Evolutionary conservation across 1,140 invertebrate species (phyloP).

Genomic region (Drosophila auraria): DNA sequence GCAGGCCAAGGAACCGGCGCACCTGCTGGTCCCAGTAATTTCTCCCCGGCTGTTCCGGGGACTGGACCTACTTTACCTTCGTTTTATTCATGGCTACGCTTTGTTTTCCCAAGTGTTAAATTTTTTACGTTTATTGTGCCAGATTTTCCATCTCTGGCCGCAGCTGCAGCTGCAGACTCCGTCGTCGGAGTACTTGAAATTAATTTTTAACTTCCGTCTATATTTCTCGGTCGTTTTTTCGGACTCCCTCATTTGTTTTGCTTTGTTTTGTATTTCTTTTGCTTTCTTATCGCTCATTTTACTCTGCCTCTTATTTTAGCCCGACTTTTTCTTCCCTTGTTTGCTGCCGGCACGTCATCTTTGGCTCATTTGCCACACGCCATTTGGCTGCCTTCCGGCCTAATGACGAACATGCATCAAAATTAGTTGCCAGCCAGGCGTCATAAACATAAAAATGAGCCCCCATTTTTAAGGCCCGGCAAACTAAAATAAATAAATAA

Average conservation of each 20-base stretch:
- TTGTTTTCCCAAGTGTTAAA: slow-evolving; percentile 68
- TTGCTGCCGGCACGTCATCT: slow-evolving; percentile 50
- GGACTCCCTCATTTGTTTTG: slow-evolving; percentile 34
- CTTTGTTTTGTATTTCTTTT: slow-evolving; percentile 41
- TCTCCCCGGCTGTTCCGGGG: slow-evolving; percentile 15
- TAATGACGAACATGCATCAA: slow-evolving; percentile 79
- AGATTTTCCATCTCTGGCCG: slow-evolving; percentile 61
- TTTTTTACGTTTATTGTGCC: slow-evolving; percentile 81
- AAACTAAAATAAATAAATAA: slow-evolving; percentile 77
- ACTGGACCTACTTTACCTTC: slow-evolving; percentile 61
- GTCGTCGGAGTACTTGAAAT: slow-evolving; percentile 67
- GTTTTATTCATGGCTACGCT: slow-evolving; percentile 73
- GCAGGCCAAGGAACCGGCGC: slow-evolving; percentile 43
- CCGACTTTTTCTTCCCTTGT: not conserved
- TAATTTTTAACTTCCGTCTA: slow-evolving; percentile 83
- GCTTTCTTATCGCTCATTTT: slow-evolving; percentile 41
- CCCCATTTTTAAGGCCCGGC: slow-evolving; percentile 26
- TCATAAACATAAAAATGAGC: slow-evolving; percentile 64
- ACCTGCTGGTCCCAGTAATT: slow-evolving; percentile 50
- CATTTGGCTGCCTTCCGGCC: slow-evolving; percentile 44
- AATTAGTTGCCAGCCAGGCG: slow-evolving; percentile 47
- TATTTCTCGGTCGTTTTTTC: slow-evolving; percentile 52
- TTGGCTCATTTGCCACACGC: slow-evolving; percentile 58
- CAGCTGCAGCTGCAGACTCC: slow-evolving; percentile 66
- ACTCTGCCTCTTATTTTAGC: slow-evolving; percentile 27